A percentile compares a stretch with the other conserved stretches of the same genome.
Evolutionary conservation across 1,140 invertebrate genomes (phyloP).

Genomic region (Armadillidium nasatum): DNA sequence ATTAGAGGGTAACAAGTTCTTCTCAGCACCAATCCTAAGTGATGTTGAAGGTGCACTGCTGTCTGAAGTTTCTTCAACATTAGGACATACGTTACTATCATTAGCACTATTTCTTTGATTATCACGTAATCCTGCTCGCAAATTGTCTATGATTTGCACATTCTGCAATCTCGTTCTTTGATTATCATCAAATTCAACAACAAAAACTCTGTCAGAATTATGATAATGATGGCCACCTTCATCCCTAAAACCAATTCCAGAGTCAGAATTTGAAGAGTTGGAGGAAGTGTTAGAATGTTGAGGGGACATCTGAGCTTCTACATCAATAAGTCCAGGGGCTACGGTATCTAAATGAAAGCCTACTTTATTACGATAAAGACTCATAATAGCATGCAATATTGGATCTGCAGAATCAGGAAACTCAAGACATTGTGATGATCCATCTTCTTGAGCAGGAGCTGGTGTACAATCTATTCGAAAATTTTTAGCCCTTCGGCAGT

Average conservation of each 20-base stretch:
- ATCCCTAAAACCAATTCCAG: slow-evolving; percentile 85
- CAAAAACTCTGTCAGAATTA: slow-evolving; percentile 64
- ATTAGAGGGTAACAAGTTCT: neutral
- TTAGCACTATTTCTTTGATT: neutral
- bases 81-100: neutral
- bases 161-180: slow-evolving; percentile 51
- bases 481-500: slow-evolving; percentile 66
- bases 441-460: slow-evolving; percentile 52
- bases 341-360: slow-evolving; percentile 40
- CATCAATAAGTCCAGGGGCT: slow-evolving; percentile 40
- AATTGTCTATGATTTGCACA: slow-evolving; percentile 38
- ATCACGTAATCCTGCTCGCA: neutral
- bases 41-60: neutral
- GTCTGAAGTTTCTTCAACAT: slow-evolving; percentile 12
- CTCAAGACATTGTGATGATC: slow-evolving; percentile 62
- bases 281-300: slow-evolving; percentile 64
- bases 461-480: slow-evolving; percentile 72
- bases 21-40: neutral
- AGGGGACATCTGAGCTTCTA: slow-evolving; percentile 48
- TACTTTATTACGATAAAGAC: slow-evolving; percentile 48
- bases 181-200: slow-evolving; percentile 66
- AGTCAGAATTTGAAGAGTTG: slow-evolving; percentile 88
- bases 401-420: slow-evolving; percentile 84
- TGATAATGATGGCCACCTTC: slow-evolving; percentile 52
- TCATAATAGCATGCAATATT: slow-evolving; percentile 59